These are phyloP conservation scores for Agapornis roseicollis DNA, from an alignment of 2,113 vertebrate species.

Conservation along the genomic window DNA sequence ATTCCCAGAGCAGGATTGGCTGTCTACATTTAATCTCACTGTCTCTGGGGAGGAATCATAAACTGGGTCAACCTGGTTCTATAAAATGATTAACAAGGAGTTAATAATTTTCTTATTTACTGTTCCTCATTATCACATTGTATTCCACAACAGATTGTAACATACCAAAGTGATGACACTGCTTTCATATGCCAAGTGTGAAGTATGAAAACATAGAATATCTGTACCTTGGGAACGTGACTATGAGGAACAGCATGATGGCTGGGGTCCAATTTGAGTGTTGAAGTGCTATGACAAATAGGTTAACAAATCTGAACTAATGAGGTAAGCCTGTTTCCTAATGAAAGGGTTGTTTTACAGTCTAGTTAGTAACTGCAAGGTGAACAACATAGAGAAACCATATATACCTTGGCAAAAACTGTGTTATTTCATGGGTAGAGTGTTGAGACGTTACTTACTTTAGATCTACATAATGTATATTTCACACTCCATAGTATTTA, in stretches of 20 bases:
- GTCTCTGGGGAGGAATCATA: not conserved
- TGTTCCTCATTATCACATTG: not conserved
- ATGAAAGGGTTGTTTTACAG: slow-evolving; percentile 21
- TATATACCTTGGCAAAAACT: slow-evolving; percentile 1
- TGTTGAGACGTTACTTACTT: not conserved
- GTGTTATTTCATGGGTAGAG: slow-evolving; percentile 1
- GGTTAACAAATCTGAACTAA: slow-evolving; percentile 58
- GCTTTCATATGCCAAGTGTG: not conserved
- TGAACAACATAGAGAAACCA: not conserved
- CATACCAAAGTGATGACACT: not conserved
- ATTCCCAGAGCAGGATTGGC: not conserved
- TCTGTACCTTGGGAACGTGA: not conserved
- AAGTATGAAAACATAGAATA: not conserved
- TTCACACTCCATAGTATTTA: not conserved
- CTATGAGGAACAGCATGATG: not conserved
- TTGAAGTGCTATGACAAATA: slow-evolving; percentile 51
- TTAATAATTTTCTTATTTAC: not conserved
- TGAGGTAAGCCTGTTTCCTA: slow-evolving; percentile 47
- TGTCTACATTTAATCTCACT: not conserved
- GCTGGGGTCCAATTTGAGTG: not conserved
- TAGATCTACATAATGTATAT: not conserved
- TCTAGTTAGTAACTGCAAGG: not conserved
- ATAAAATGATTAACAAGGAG: slow-evolving; percentile 1
- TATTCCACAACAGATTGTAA: not conserved
- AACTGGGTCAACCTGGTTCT: not conserved